Percentiles rank a stretch among this genome's conserved stretches.
phyloP scores from a whole-genome alignment of 2,113 vertebrate genomes.

The Dicaeum eximium region DNA sequence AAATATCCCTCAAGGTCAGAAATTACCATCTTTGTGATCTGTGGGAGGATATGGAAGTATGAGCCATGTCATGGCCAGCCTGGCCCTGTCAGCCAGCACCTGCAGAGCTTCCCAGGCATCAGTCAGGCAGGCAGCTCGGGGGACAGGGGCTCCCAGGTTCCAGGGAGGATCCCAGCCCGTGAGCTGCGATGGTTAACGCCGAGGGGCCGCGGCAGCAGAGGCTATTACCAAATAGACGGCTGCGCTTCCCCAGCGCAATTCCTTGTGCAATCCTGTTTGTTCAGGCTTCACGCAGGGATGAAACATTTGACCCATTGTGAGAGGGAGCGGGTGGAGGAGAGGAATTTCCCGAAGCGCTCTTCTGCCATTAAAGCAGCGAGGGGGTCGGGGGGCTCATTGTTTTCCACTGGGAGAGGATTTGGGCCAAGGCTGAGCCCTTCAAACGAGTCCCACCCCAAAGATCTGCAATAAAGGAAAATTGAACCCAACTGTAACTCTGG shows the following conservation, averaged over 20 bases:
- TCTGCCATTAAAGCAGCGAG: neutral
- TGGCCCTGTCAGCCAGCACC: rapidly evolving
- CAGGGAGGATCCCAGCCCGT: rapidly evolving
- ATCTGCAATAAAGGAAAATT: constrained; percentile 24
- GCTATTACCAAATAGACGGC: too few species aligned
- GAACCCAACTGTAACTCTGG: constrained; percentile 2
- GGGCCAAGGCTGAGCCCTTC: neutral
- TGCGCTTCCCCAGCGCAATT: neutral
- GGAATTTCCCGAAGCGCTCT: neutral
- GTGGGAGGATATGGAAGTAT: neutral
- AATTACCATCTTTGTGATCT: neutral
- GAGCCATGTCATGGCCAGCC: neutral
- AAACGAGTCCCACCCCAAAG: constrained; percentile 5
- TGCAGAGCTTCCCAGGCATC: neutral
- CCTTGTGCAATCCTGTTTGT: constrained; percentile 30
- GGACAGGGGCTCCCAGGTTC: neutral
- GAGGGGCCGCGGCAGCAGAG: rapidly evolving
- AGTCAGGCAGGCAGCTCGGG: rapidly evolving
- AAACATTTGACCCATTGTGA: constrained; percentile 5
- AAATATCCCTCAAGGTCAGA: neutral
- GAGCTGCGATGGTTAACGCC: neutral
- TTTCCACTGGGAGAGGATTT: neutral
- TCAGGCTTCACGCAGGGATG: constrained; percentile 27
- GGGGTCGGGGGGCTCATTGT: neutral
- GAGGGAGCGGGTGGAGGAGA: neutral